These are phyloP conservation scores for Sprattus sprattus DNA, from an alignment of 2,113 vertebrate species.

Conservation along the genomic window DNA sequence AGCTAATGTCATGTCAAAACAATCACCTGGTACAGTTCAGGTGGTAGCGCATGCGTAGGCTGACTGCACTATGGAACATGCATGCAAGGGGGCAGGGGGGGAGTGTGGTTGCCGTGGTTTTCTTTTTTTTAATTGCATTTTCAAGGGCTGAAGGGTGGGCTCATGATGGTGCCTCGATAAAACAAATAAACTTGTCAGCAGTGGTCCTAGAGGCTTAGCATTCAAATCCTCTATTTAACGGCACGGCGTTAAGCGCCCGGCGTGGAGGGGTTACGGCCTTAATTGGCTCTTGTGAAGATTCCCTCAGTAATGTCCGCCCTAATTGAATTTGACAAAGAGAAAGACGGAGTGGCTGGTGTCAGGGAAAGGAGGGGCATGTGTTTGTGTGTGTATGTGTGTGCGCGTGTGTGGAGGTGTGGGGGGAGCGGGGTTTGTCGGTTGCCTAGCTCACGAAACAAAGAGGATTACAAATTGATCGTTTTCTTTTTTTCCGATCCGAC, in stretches of 20 bases:
- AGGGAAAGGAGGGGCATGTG: background rate
- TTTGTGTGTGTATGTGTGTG: background rate
- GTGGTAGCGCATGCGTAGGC: background rate
- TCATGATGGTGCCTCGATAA: slow-evolving; percentile 31
- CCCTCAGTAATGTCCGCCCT: slow-evolving; percentile 37
- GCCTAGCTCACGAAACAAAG: slow-evolving; percentile 30
- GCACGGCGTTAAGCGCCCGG: slow-evolving; percentile 27
- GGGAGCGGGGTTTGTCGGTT: background rate
- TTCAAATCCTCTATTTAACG: slow-evolving; percentile 31
- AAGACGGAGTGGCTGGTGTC: slow-evolving; percentile 31
- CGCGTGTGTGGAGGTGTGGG: background rate
- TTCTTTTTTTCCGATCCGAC: background rate
- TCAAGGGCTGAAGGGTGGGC: slow-evolving; percentile 2
- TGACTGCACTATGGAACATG: background rate
- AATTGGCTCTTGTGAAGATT: slow-evolving; percentile 43
- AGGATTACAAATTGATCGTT: slow-evolving; percentile 46
- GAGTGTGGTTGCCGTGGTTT: background rate
- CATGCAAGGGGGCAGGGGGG: background rate
- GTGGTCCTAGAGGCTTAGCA: slow-evolving; percentile 36
- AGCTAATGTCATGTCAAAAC: slow-evolving; percentile 5
- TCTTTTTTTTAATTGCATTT: background rate
- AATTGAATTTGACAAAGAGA: slow-evolving; percentile 47
- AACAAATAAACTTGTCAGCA: slow-evolving; percentile 39
- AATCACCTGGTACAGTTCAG: background rate
- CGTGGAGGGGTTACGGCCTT: slow-evolving; percentile 26